Evolutionary conservation across 2,113 vertebrate genomes (phyloP).

Genomic region (Paramisgurnus dabryanus): DNA sequence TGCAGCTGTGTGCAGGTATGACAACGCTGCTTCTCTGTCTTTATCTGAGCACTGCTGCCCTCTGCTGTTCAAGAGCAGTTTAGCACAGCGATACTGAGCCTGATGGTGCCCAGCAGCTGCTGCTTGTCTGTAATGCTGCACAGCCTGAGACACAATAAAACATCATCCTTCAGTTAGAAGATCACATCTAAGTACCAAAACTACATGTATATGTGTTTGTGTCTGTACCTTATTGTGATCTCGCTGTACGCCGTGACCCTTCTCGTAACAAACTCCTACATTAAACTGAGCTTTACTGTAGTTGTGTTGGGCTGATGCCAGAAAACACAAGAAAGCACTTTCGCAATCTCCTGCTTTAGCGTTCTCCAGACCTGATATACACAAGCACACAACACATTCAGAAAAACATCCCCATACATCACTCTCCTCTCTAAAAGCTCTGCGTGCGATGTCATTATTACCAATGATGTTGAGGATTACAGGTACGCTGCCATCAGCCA

Average conservation of each 20-base stretch:
- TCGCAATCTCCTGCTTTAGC: conserved; percentile 66
- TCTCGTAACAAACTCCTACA: conserved; percentile 86
- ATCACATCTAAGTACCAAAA: no score
- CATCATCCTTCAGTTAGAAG: no score
- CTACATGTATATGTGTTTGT: not conserved
- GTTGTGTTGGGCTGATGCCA: conserved; percentile 81
- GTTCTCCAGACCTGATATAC: conserved; percentile 80
- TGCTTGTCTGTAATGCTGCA: conserved; percentile 80
- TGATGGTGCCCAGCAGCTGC: conserved; percentile 79
- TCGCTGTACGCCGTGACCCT: conserved; percentile 80
- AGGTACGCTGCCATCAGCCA: conserved; percentile 81
- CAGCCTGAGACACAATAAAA: conserved; percentile 73
- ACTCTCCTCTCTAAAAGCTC: not conserved
- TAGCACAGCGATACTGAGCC: conserved; percentile 88
- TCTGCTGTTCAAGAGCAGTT: conserved; percentile 75
- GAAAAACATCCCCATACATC: not conserved
- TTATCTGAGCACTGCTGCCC: conserved; percentile 61
- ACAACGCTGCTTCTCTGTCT: conserved; percentile 62
- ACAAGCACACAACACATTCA: conserved; percentile 27
- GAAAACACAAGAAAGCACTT: conserved; percentile 84
- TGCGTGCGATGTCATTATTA: conserved; percentile 60
- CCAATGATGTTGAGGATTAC: conserved; percentile 94
- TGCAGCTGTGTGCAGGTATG: conserved; percentile 79
- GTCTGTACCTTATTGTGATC: conserved; percentile 78
- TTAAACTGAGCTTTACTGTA: conserved; percentile 96